Base-by-base conservation (phyloP, 2,797 vertebrate species). In the Kryptolebias ocellatus region DNA sequence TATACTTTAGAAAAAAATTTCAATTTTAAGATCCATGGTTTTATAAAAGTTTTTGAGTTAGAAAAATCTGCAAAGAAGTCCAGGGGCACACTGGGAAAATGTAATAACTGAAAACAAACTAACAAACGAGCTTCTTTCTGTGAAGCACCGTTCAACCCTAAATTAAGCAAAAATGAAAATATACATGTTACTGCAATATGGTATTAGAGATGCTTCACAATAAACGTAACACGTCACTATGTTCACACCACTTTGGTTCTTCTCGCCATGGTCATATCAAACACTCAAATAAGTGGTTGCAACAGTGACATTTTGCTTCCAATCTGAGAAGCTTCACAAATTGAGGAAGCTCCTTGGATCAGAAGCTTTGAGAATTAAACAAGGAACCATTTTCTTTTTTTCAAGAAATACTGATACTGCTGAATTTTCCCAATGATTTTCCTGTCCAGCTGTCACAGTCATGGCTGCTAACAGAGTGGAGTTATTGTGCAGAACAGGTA, bases 401-500 rank as follows among this genome's bases (percentile, higher is more conserved):
- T 39, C 11, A 10, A 39, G 37, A 12, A 42, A 42, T 42, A 42
- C 39, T 14, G 39, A 12, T 9, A 12, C 39, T 42, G 39, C 39
- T 42, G 39, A 42, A 12, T 14, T 42, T 42, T 42, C 11, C 39
- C 10, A 39, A 9, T 5, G 34, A 34, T 34, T 9, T 34, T 34
- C 9, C 9, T 39, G 37, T 39, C 9, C 37, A 39, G 8, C 39
- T 61, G 87, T 81, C 67, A 87, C 58, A 28, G 68, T 56, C 72
- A 84, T 70, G 31, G 87, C 76, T 20, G 85, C 73, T 53, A 64
- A 84, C 51, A 90, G 65, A 10, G 85, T 79, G 28, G 61, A 76
- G 59, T 20, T 50, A 27, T 11, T 89, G 84, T 37, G 81, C 66
- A 34, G 82, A 74, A 53, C 82, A 87, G 42, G 83, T 74, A 70